phyloP scores from a whole-genome alignment of 1,140 invertebrate species.

The Achroia grisella region DNA sequence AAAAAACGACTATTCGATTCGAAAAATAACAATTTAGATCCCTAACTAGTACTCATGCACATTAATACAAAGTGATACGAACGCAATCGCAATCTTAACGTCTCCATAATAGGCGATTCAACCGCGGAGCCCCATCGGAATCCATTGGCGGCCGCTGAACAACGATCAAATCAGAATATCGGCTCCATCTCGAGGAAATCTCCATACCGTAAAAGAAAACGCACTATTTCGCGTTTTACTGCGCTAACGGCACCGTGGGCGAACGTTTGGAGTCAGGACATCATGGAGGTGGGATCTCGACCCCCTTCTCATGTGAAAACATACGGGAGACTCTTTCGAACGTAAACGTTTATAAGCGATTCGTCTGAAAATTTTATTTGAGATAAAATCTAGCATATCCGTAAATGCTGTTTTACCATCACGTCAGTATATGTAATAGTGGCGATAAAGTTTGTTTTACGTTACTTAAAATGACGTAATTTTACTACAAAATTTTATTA shows the following conservation, averaged over 20 bases:
- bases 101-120: too few relatives aligned
- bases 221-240: slow-evolving; percentile 38
- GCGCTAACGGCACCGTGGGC: slow-evolving; percentile 41
- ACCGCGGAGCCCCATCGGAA: slow-evolving; percentile 27
- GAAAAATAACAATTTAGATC: background rate
- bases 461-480: too few relatives aligned
- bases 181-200: slow-evolving; percentile 17
- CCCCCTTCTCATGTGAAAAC: slow-evolving; percentile 7
- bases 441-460: too few relatives aligned
- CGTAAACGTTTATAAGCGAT: background rate
- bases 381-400: too few relatives aligned
- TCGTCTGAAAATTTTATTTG: too few relatives aligned
- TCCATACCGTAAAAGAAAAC: slow-evolving; percentile 43
- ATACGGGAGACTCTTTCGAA: background rate
- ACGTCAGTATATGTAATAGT: too few relatives aligned
- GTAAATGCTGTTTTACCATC: too few relatives aligned
- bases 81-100: too few relatives aligned
- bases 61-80: too few relatives aligned
- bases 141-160: slow-evolving; percentile 25
- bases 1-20: background rate
- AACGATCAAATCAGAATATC: slow-evolving; percentile 30
- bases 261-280: slow-evolving; percentile 9
- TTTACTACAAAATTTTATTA: too few relatives aligned
- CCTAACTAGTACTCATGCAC: too few relatives aligned
- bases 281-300: slow-evolving; percentile 6